Conservation (phyloP, 1,140 invertebrate species). For the Philopotamus ludificatus region DNA sequence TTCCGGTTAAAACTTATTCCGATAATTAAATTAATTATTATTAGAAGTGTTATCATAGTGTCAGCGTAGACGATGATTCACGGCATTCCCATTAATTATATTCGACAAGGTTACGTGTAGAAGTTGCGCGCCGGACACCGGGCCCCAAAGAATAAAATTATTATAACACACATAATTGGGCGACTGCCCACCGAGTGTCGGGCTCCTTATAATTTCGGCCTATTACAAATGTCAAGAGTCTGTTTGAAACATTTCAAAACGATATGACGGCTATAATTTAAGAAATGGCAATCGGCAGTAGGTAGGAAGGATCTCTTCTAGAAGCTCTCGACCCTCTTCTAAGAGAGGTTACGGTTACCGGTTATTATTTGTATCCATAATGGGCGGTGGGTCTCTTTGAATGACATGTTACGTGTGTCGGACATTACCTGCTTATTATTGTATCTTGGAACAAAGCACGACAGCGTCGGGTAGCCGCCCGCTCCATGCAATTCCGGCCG, state of each 20-base stretch:
- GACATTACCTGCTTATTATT: neutral
- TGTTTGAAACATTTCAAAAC: constrained; percentile 31
- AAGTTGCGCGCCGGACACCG: no score
- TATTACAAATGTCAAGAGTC: constrained; percentile 26
- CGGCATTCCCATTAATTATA: no score
- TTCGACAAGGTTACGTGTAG: no score
- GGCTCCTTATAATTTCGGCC: constrained; percentile 29
- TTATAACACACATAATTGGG: no score
- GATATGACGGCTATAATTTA: constrained; percentile 32
- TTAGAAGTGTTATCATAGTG: no score
- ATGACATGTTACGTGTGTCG: constrained; percentile 15
- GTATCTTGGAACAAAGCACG: no score
- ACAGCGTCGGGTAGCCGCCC: no score
- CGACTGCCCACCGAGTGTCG: neutral
- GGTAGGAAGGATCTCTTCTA: constrained; percentile 6
- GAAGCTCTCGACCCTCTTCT: constrained; percentile 2
- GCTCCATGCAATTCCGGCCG: no score
- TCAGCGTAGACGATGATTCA: no score
- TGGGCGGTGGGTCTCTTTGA: constrained; percentile 16
- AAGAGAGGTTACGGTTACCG: constrained; percentile 1
- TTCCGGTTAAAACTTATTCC: no score
- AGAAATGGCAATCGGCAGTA: constrained; percentile 15
- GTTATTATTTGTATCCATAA: constrained; percentile 29
- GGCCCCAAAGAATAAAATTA: no score
- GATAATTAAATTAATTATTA: no score